Conservation (phyloP, 2,888 invertebrate species). For the Brenthis hecate region DNA sequence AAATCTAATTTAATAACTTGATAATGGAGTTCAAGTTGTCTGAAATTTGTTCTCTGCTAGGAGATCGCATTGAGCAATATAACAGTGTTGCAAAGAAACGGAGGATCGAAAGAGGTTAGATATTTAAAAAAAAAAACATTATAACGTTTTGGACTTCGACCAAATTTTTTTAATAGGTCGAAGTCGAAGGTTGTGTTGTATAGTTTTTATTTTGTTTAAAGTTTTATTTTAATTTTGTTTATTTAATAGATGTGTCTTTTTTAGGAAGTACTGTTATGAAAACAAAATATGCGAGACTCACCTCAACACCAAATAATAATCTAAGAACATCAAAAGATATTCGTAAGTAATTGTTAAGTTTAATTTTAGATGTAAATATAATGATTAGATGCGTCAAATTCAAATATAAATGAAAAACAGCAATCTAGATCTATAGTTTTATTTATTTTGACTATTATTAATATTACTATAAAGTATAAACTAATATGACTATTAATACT, state of each 20-base stretch:
- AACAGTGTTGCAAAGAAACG: conserved; percentile 24
- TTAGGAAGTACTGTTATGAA: not conserved
- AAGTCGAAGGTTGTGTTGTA: not conserved
- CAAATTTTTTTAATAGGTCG: too few relatives aligned
- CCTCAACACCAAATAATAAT: not conserved
- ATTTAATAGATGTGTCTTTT: not conserved
- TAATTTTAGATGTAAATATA: too few relatives aligned
- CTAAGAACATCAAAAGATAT: not conserved
- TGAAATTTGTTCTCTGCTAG: conserved; percentile 28
- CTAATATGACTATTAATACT: too few relatives aligned
- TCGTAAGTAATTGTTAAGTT: not conserved
- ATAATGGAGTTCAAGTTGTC: conserved; percentile 27
- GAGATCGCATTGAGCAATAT: conserved; percentile 27
- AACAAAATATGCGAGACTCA: conserved; percentile 2
- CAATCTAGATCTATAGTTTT: too few relatives aligned
- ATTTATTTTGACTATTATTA: too few relatives aligned
- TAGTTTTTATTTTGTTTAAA: not conserved
- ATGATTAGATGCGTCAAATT: too few relatives aligned
- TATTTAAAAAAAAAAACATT: too few relatives aligned
- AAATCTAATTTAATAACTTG: not conserved
- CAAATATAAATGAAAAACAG: too few relatives aligned
- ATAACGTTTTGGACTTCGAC: too few relatives aligned
- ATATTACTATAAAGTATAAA: too few relatives aligned
- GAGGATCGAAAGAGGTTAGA: conserved; percentile 18
- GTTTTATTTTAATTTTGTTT: not conserved